Evolutionary conservation across 2,888 invertebrate genomes (phyloP).

Genomic region (Morpho helenor): DNA sequence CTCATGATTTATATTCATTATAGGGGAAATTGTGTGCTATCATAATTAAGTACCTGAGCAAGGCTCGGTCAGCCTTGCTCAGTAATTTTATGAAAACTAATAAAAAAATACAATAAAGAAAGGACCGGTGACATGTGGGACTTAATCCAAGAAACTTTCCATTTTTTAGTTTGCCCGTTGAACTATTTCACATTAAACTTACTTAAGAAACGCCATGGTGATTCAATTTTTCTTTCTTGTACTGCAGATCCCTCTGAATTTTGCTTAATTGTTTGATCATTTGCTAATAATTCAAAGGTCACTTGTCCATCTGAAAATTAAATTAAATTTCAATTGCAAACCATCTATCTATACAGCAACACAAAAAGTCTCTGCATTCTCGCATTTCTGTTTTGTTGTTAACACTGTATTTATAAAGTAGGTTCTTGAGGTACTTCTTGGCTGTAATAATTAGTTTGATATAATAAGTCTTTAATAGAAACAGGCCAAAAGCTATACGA

Average conservation of each 20-base stretch:
- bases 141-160: too few species aligned
- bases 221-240: constrained; percentile 23
- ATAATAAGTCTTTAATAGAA: not conserved
- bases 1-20: not conserved
- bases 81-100: too few species aligned
- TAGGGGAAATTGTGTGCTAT: not conserved
- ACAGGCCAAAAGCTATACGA: not conserved
- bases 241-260: not conserved
- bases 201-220: constrained; percentile 52
- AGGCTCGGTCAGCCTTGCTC: too few species aligned
- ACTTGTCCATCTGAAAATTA: constrained; percentile 37
- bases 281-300: constrained; percentile 31
- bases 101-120: too few species aligned
- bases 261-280: constrained; percentile 24
- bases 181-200: constrained; percentile 19
- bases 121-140: too few species aligned
- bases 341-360: too few species aligned
- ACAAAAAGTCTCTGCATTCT: too few species aligned
- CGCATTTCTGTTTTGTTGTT: too few species aligned
- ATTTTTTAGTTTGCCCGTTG: too few species aligned
- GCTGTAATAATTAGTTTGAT: too few species aligned
- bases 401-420: too few species aligned
- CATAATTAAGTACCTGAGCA: not conserved
- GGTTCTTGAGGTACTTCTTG: too few species aligned
- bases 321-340: not conserved